Evolutionary conservation across 2,888 invertebrate genomes (phyloP), one percentile per base, ranked within the genome.

Genomic region (Nemotelus nigrinus): DNA sequence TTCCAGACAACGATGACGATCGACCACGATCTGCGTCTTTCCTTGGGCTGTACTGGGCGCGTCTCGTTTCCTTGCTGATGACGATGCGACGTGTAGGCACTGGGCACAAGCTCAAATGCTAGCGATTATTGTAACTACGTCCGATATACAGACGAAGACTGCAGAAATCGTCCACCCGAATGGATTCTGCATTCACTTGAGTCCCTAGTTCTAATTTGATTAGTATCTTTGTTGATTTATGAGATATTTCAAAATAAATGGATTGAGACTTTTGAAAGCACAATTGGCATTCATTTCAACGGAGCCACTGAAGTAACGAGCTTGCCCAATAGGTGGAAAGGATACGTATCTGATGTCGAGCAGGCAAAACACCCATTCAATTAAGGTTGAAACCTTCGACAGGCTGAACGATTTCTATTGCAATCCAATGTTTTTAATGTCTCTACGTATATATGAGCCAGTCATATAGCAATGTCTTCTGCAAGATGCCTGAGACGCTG

Each of bases 1-100:
- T 68, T 41, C 67, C 48, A 67, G 67, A 45, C 63, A 63, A 63
- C 43, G 63, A 43, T 43, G 63, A 50, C 50, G 68, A 68, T 68
- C 25, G 53, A 47, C 4, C 25, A 8, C n/a, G 25, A 7, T 5
- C 5, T 43, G 41, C 25, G 44, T 10, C 25, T 39, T n/a, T 63
- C 6, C 63, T 63, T 58, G 58, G 58, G 25, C 58, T 25, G 25
- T 25, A 25, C 25, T 58, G 58, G 58, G 58, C 58, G 25, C 58
- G 58, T 58, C 8, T 58, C n/a, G 7, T 58, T 58, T n/a, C 25
- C 10, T 7, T 50, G 50, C 5, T 50, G 25, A 63, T 7, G 63
- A 43, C 63, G 63, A 39, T 63, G 63, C 25, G 63, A 25, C 25
- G 25, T 5, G n/a, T 25, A 58, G 58, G 58, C 58, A 58, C 58